These are phyloP conservation scores for Conus betulinus DNA, from an alignment of 1,140 invertebrate genomes.

Conservation along the genomic window DNA sequence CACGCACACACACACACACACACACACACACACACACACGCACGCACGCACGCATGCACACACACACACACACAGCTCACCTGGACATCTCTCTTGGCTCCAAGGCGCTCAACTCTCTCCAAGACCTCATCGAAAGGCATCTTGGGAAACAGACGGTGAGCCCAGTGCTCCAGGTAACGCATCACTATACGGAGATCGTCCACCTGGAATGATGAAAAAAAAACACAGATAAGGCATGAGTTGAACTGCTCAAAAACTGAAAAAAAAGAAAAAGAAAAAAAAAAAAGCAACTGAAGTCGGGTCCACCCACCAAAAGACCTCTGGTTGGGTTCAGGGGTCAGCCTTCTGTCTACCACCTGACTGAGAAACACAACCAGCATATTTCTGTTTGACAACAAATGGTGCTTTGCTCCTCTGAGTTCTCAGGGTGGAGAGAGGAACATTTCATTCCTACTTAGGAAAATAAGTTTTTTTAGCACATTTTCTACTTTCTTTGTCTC, in stretches of 20 bases:
- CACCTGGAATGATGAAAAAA: slow-evolving; percentile 71
- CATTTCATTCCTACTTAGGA: too few relatives aligned
- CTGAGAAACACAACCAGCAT: too few relatives aligned
- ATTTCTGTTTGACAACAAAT: too few relatives aligned
- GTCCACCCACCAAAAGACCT: too few relatives aligned
- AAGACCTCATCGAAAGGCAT: slow-evolving; percentile 91
- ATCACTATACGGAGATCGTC: slow-evolving; percentile 88
- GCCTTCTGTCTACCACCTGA: too few relatives aligned
- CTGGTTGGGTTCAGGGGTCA: too few relatives aligned
- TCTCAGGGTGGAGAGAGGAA: too few relatives aligned
- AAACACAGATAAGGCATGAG: slow-evolving; percentile 1
- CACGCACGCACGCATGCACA: neutral
- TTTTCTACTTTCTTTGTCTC: too few relatives aligned
- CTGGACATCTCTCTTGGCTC: slow-evolving; percentile 76
- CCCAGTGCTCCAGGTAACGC: slow-evolving; percentile 93
- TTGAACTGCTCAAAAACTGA: neutral
- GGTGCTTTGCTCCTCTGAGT: too few relatives aligned
- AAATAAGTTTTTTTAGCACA: too few relatives aligned
- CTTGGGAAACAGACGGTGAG: slow-evolving; percentile 91
- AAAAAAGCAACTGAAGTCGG: neutral
- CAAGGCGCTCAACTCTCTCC: slow-evolving; percentile 87
- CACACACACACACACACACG: neutral
- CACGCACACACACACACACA: neutral
- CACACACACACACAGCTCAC: slow-evolving; percentile 40
- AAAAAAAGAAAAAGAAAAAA: slow-evolving; percentile 5